Conservation (phyloP, 2,113 vertebrate species). For the Anoura caudifer region DNA sequence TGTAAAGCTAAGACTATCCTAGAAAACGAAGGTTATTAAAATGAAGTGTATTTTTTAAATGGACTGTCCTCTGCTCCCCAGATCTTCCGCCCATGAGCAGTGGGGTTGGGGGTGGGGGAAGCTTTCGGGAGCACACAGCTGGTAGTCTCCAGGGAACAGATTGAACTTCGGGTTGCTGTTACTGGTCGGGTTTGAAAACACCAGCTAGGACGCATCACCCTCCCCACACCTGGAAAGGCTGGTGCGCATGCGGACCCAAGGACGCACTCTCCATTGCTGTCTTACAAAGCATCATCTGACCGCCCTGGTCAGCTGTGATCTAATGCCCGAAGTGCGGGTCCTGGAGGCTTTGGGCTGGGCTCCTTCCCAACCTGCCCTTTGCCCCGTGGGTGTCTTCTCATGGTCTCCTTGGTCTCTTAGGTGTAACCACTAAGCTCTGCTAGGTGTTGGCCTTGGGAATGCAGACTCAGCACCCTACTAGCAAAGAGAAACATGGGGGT, state of each 20-base stretch:
- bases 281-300: background rate
- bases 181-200: background rate
- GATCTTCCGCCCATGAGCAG: background rate
- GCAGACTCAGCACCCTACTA: fast-evolving
- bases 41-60: background rate
- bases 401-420: background rate
- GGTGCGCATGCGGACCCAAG: background rate
- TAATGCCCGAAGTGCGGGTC: background rate
- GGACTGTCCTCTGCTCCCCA: background rate
- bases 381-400: fast-evolving
- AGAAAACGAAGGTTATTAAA: background rate
- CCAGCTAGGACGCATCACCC: background rate
- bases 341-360: background rate
- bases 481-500: background rate
- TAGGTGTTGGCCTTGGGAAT: too few species aligned
- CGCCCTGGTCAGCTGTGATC: background rate
- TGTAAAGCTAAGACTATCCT: background rate
- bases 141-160: background rate
- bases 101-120: background rate
- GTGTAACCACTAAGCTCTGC: background rate
- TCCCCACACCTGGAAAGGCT: background rate
- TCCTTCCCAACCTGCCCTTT: background rate
- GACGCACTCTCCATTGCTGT: background rate
- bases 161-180: background rate
- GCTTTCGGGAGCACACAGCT: background rate